Evolutionary conservation across 2,113 vertebrate genomes (phyloP).

Genomic region (Oreochromis tanganicae): DNA sequence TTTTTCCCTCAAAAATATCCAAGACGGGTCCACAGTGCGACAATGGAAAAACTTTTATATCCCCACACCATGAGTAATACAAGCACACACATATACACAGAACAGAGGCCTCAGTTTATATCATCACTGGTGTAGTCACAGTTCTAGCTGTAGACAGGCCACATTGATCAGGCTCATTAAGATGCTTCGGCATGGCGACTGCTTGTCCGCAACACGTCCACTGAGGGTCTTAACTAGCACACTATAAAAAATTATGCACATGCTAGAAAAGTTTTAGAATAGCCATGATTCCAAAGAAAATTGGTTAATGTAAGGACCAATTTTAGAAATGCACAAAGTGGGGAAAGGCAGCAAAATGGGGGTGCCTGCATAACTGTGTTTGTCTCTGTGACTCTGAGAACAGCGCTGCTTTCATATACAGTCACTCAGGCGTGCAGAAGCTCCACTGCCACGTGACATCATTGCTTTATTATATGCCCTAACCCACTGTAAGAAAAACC

Average conservation of each 20-base stretch:
- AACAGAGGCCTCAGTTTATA: not conserved
- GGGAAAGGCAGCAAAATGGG: not conserved
- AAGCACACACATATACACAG: not conserved
- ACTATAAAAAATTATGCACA: not conserved
- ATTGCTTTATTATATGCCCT: not conserved
- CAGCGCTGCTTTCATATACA: not conserved
- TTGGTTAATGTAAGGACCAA: not conserved
- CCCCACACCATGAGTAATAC: not conserved
- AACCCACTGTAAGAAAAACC: not conserved
- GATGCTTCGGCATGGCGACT: not conserved
- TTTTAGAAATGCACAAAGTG: not conserved
- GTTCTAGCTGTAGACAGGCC: not conserved
- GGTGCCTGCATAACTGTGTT: fast-evolving
- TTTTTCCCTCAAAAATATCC: not conserved
- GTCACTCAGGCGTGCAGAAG: not conserved
- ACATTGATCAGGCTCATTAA: conserved; percentile 43
- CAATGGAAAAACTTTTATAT: not conserved
- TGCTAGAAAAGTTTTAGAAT: not conserved
- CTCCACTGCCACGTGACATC: not conserved
- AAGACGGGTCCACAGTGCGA: not conserved
- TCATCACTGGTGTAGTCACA: conserved; percentile 4
- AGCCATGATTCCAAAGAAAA: not conserved
- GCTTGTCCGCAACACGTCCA: not conserved
- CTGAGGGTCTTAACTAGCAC: not conserved
- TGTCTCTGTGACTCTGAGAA: not conserved